These are phyloP conservation scores for Bombycilla garrulus DNA, from an alignment of 2,113 vertebrate species.

Conservation along the genomic window DNA sequence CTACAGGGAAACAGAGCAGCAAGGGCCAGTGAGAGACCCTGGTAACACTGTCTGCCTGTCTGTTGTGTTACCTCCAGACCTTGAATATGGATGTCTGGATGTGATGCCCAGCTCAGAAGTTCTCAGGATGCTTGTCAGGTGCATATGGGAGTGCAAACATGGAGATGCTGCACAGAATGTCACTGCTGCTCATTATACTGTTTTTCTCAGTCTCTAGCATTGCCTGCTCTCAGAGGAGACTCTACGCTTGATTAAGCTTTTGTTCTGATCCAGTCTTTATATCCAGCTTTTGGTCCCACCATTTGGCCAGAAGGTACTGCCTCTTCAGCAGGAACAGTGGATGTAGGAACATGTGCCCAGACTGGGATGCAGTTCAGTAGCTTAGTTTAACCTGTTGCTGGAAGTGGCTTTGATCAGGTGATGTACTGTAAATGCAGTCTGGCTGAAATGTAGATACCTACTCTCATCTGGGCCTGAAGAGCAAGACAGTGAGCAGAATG, in stretches of 20 bases:
- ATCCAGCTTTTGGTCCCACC: background rate
- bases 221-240: background rate
- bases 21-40: background rate
- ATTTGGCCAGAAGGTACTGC: background rate
- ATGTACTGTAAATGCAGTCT: background rate
- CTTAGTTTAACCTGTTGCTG: background rate
- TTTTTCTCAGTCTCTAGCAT: background rate
- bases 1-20: background rate
- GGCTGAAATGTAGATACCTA: background rate
- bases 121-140: background rate
- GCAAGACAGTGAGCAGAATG: background rate
- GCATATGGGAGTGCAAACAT: background rate
- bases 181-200: background rate
- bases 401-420: background rate
- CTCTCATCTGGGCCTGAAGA: background rate
- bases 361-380: background rate
- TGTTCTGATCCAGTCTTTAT: background rate
- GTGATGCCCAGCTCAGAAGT: background rate
- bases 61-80: fast-evolving
- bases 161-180: background rate
- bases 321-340: background rate
- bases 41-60: no score
- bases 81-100: fast-evolving
- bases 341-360: background rate
- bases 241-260: background rate